Percentiles rank a stretch among this genome's conserved stretches.
These are phyloP conservation scores for Acanthosepion esculentum DNA, from an alignment of 2,888 invertebrate species.

Conservation along the genomic window DNA sequence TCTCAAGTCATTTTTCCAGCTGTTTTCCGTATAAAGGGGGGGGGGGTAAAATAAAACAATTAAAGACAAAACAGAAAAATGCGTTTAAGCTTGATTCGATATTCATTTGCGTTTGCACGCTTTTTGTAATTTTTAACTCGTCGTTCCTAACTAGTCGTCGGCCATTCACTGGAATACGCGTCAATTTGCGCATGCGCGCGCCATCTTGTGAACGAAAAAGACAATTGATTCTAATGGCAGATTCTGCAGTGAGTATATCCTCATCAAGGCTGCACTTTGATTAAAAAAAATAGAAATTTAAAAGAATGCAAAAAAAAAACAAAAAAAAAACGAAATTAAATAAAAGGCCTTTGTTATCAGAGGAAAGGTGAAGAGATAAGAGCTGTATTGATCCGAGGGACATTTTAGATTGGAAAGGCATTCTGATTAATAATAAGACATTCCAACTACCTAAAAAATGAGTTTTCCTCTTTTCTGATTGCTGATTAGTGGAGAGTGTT, in stretches of 20 bases:
- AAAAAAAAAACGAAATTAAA: background rate
- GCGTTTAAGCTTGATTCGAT: background rate
- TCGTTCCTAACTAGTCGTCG: background rate
- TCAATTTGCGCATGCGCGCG: slow-evolving; percentile 6
- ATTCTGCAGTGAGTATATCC: background rate
- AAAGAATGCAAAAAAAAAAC: background rate
- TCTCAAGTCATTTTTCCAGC: background rate
- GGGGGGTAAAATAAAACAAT: background rate
- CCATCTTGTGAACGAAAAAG: slow-evolving; percentile 8
- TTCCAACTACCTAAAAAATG: background rate
- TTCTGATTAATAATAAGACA: slow-evolving; percentile 33
- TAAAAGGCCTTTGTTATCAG: background rate
- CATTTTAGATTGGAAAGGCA: slow-evolving; percentile 22
- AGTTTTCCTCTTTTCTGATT: background rate
- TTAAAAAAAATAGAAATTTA: background rate
- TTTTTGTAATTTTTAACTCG: slow-evolving; percentile 21
- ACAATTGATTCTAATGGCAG: slow-evolving; percentile 4
- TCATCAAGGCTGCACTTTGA: slow-evolving; percentile 11
- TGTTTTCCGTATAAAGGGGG: background rate
- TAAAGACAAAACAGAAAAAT: background rate
- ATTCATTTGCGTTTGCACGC: background rate
- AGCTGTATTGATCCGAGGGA: background rate
- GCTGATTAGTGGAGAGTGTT: slow-evolving; percentile 13
- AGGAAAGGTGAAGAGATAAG: background rate
- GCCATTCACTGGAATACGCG: background rate